phyloP scores from a whole-genome alignment of 2,797 vertebrate species.

The Rhynchonycteris naso region DNA sequence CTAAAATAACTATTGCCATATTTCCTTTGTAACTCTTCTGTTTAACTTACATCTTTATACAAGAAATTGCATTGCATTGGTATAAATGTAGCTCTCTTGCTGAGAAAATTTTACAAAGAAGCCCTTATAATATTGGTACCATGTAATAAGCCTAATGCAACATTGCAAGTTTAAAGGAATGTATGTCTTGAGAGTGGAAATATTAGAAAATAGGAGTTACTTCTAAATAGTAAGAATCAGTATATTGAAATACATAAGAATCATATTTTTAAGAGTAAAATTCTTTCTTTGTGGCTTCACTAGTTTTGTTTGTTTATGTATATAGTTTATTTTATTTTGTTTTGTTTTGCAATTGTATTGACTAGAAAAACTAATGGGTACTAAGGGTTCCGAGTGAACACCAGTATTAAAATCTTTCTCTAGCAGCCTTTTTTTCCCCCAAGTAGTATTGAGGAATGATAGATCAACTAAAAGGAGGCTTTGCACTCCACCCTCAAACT shows the following conservation, averaged over 20 bases:
- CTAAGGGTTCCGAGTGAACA: neutral
- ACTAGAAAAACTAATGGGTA: neutral
- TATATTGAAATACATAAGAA: neutral
- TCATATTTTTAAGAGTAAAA: constrained; percentile 15
- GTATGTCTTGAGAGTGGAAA: neutral
- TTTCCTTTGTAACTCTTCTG: neutral
- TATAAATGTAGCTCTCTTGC: neutral
- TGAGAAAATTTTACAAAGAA: constrained; percentile 1
- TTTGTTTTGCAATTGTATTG: neutral
- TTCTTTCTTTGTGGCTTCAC: neutral
- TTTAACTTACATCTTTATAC: neutral
- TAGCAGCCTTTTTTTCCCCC: neutral
- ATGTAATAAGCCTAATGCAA: constrained; percentile 1
- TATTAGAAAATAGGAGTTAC: neutral
- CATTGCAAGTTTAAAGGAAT: neutral
- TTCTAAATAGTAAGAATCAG: neutral
- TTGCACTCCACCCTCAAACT: neutral
- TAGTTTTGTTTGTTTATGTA: neutral
- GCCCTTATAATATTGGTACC: neutral
- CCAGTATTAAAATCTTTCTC: neutral
- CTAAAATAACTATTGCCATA: neutral
- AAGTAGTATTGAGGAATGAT: constrained; percentile 8
- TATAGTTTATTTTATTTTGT: neutral
- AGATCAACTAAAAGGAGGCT: neutral
- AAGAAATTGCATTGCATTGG: neutral